Evolutionary conservation across 2,113 vertebrate species (phyloP), one percentile per base, ranked within the genome.

Genomic region (Mustela lutreola): DNA sequence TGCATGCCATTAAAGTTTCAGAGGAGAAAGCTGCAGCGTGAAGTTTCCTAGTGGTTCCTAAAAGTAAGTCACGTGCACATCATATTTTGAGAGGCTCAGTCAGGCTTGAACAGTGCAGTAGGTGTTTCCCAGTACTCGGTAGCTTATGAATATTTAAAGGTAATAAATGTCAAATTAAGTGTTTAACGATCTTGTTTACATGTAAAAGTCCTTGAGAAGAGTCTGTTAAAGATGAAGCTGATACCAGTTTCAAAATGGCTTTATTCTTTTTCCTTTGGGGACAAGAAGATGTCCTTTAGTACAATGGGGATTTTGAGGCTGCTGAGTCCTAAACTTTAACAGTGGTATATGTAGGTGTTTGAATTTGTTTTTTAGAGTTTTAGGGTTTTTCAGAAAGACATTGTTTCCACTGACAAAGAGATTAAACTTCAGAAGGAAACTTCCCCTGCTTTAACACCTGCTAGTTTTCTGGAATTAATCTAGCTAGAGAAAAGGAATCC

Each of bases 161-260:
- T 97, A 98, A 98, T 99, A 99, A 99, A 98, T 98, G 98, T 98
- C 98, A 98, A 97, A 98, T 98, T 97, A 98, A 98, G 97, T 98
- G 93, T 98, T 98, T 99, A 98, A 98, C 0, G 87, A 96, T 98
- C 97, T 98, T 99, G 98, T 99, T 99, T 98, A 98, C 98, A 97
- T 89, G 98, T 97, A 97, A 97, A 98, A 98, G 98, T 98, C 98
- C 98, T 99, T 99, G 98, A 98, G 78, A 96, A 98, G 56, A 80
- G 97, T 94, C 95, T 95, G 60, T 71, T 98, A 97, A 94, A 98
- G 95, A 76, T 36, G 45, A 98, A 97, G 73, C 33, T 79, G 87
- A 87, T 95, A 91, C 80, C 95, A 96, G 91, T 97, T 96, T 97
- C 92, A 97, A 96, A 97, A 95, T 58, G 73, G 89, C 97, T 96